A percentile compares a stretch with the other conserved stretches of the same genome.
phyloP scores from a whole-genome alignment of 2,797 vertebrate genomes.

The Eupleurogrammus muticus region DNA sequence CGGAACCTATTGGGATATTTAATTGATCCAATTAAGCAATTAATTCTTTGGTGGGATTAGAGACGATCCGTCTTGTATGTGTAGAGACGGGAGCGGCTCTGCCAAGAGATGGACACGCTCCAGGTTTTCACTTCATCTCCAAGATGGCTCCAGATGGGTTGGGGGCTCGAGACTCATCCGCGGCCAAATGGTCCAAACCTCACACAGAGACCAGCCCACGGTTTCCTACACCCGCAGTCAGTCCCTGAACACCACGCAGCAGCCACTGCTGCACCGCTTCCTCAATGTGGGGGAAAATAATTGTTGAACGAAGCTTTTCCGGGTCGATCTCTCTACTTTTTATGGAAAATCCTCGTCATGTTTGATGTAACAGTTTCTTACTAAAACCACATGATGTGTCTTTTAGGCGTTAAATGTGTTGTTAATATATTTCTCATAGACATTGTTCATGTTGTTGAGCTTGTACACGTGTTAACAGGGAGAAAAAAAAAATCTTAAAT shows the following conservation, averaged over 20 bases:
- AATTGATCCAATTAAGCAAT: conserved; percentile 83
- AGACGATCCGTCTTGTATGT: conserved; percentile 61
- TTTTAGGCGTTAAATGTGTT: neutral
- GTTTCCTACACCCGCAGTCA: conserved; percentile 48
- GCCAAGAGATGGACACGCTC: conserved; percentile 80
- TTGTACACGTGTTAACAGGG: too few relatives aligned
- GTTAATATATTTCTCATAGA: neutral
- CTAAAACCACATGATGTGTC: neutral
- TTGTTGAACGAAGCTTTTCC: conserved; percentile 43
- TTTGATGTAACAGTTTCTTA: conserved; percentile 2
- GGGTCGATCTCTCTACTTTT: conserved; percentile 25
- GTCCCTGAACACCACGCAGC: conserved; percentile 36
- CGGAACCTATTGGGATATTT: conserved; percentile 72
- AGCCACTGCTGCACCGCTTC: conserved; percentile 10
- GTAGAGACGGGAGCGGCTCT: conserved; percentile 55
- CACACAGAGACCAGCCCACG: conserved; percentile 67
- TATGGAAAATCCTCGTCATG: conserved; percentile 9
- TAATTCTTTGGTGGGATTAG: conserved; percentile 80
- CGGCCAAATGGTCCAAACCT: conserved; percentile 74
- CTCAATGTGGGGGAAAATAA: conserved; percentile 40
- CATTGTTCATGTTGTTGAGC: too few relatives aligned
- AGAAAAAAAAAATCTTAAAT: too few relatives aligned
- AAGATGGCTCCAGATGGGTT: conserved; percentile 80
- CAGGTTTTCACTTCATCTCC: conserved; percentile 74
- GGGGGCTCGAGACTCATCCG: conserved; percentile 72